These are phyloP conservation scores for Drosophila subquinaria DNA, from an alignment of 2,888 invertebrate genomes.

Conservation along the genomic window DNA sequence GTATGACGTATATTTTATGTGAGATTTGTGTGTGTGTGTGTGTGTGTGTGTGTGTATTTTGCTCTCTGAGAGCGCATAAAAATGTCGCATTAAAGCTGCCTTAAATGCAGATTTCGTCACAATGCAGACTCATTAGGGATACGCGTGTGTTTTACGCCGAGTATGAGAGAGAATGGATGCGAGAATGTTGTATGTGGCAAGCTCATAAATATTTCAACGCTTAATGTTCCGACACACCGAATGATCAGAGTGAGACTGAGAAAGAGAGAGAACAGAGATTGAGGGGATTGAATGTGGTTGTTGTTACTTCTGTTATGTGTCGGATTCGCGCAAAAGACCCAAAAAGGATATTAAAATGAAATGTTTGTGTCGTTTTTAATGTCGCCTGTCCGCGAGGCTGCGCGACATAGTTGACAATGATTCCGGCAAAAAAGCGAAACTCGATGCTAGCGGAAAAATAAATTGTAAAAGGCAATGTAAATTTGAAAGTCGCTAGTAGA, in stretches of 20 bases:
- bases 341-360: slow-evolving; percentile 74
- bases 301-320: slow-evolving; percentile 18
- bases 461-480: slow-evolving; percentile 54
- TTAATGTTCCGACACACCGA: slow-evolving; percentile 52
- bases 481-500: slow-evolving; percentile 38
- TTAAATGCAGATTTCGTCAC: slow-evolving; percentile 74
- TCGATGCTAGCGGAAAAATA: slow-evolving; percentile 24
- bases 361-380: slow-evolving; percentile 72
- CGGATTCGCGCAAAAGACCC: slow-evolving; percentile 29
- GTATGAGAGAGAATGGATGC: neutral
- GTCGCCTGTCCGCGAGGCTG: slow-evolving; percentile 54
- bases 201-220: slow-evolving; percentile 77
- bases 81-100: slow-evolving; percentile 49
- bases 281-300: neutral
- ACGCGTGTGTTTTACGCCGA: slow-evolving; percentile 39
- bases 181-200: slow-evolving; percentile 10
- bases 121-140: slow-evolving; percentile 66
- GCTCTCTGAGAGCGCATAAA: slow-evolving; percentile 11
- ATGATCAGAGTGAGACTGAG: slow-evolving; percentile 20
- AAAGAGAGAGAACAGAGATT: neutral
- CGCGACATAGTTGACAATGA: slow-evolving; percentile 56
- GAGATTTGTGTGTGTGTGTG: neutral
- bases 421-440: slow-evolving; percentile 19
- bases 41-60: neutral
- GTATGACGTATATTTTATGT: neutral